These are phyloP conservation scores for Drosophila navojoa DNA, from an alignment of 1,140 invertebrate genomes.

Conservation along the genomic window DNA sequence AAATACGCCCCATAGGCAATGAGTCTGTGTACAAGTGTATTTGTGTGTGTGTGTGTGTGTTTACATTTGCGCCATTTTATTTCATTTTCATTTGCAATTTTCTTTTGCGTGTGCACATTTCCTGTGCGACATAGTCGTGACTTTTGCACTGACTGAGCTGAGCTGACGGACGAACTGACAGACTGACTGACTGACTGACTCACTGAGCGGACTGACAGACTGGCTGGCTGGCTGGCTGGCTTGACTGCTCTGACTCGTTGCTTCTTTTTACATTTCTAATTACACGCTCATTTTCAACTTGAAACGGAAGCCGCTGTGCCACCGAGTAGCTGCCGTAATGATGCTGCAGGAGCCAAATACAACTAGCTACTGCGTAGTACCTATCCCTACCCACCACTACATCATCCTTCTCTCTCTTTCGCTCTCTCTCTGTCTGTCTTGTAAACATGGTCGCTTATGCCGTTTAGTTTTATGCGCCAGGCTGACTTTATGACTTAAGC, in stretches of 20 bases:
- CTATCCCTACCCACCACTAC: not conserved
- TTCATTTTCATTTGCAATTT: constrained; percentile 70
- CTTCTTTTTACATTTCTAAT: constrained; percentile 68
- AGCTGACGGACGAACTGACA: constrained; percentile 14
- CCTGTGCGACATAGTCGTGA: constrained; percentile 54
- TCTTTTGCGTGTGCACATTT: constrained; percentile 67
- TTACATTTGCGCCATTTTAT: constrained; percentile 70
- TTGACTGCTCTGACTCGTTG: constrained; percentile 20
- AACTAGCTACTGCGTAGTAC: not conserved
- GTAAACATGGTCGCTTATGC: constrained; percentile 46
- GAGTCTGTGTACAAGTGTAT: constrained; percentile 22
- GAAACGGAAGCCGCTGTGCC: constrained; percentile 50
- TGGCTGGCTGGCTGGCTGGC: constrained; percentile 19
- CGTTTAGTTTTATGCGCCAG: constrained; percentile 41
- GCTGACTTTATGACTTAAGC: constrained; percentile 46
- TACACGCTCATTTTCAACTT: constrained; percentile 71
- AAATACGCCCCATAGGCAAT: constrained; percentile 54
- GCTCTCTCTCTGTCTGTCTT: constrained; percentile 14
- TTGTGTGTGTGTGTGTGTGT: constrained; percentile 41
- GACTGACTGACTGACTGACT: constrained; percentile 26
- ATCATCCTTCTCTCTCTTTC: constrained; percentile 25
- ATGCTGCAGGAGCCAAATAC: constrained; percentile 21
- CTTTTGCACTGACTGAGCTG: constrained; percentile 47
- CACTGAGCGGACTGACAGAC: constrained; percentile 9
- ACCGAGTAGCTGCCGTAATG: constrained; percentile 21